These are phyloP conservation scores for Epirrhoe tristata DNA, from an alignment of 2,888 invertebrate genomes.

Conservation along the genomic window DNA sequence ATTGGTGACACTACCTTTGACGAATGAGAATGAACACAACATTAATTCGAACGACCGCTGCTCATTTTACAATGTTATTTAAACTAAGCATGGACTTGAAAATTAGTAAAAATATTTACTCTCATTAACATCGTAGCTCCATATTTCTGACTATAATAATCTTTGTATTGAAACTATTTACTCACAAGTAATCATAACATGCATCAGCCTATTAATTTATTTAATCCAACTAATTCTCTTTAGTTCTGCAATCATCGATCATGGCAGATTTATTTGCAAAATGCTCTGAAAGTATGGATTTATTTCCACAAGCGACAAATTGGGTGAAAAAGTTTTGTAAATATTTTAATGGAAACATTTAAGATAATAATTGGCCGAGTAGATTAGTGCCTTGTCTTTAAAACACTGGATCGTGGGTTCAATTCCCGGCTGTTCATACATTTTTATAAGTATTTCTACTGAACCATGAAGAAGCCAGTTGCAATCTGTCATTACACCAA, in stretches of 20 bases:
- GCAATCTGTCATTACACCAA: no score
- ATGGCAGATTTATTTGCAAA: conserved; percentile 26
- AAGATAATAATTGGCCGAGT: no score
- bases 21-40: no score
- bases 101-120: not conserved
- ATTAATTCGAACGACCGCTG: no score
- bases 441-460: no score
- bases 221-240: conserved; percentile 11
- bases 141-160: not conserved
- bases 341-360: no score
- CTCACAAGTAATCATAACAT: not conserved
- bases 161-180: not conserved
- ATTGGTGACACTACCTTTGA: no score
- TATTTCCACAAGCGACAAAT: conserved; percentile 26
- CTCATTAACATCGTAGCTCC: not conserved
- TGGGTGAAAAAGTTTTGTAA: not conserved
- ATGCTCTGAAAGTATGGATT: conserved; percentile 34
- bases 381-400: no score
- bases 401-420: no score
- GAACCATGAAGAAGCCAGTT: no score
- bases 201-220: conserved; percentile 7
- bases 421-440: no score
- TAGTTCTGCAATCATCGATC: conserved; percentile 10
- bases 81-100: not conserved
- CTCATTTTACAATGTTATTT: no score